Evolutionary conservation across 1,140 invertebrate genomes (phyloP), one percentile per base, ranked within the genome.

Genomic region (Hylaeus anthracinus): DNA sequence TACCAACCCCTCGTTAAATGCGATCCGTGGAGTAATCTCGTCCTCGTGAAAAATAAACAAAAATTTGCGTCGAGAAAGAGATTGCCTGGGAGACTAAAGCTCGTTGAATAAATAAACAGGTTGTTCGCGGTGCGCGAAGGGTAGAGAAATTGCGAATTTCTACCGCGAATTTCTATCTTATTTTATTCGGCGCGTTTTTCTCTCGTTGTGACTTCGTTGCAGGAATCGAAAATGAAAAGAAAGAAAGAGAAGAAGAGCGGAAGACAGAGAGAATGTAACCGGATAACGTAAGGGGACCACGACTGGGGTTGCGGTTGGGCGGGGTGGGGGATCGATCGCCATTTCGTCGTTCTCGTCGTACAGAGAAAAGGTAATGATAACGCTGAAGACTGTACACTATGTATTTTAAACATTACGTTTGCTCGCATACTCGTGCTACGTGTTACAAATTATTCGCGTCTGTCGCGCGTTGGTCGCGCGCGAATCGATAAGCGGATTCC

Each of bases 311-410:
- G 26, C 26, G 26, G 26, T 0, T 26, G 26, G 26, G 26, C 26
- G 26, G 26, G 26, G 53, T 5, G 10, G 15, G 26, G 9, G 26
- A 51, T 39, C 66, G 41, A 37, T 41, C 39, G 10, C 10, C 37
- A 12, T 41, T 6, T 43, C 37, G 5, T 14, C 14, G 8, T 12
- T 51, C n/a, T 58, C 41, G n/a, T 3, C 37, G n/a, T 14, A 37
- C 56, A n/a, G 6, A 70, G 66, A 61, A 51, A 70, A 60, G 73
- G 73, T 51, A 70, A 75, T 66, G 73, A 75, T 75, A 75, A 75
- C 73, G 63, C 73, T 75, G 51, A 70, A 15, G 70, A 51, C 63
- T 70, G 65, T 70, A 69, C 74, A 77, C 48, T 70, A 55, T 70
- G 55, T 77, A 76, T 77, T 77, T 26, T 41, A 77, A 61, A 77